Evolutionary conservation across 2,113 vertebrate species (phyloP), one percentile per base, ranked within the genome.

Genomic region (Rhynchopsitta pachyrhyncha): DNA sequence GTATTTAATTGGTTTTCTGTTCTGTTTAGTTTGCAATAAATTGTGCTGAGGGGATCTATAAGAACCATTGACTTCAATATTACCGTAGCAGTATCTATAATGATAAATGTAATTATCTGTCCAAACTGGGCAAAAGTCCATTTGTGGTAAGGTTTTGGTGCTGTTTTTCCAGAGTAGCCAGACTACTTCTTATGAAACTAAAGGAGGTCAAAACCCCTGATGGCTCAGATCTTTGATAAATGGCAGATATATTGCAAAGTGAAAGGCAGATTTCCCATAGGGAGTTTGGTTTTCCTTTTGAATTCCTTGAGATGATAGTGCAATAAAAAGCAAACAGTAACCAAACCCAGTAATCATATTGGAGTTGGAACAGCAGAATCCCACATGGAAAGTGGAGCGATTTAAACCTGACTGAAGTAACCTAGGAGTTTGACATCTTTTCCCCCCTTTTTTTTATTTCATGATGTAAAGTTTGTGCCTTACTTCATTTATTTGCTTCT

Each of bases 201-300:
- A 89, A 87, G 55, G 66, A 89, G 88, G 91, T 94, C 62, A 95
- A 84, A 93, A 93, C 80, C 92, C 46, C 46, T 74, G 74, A 82
- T 5, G 8, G 81, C 81, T 88, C 66, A 84, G 91, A 89, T 53
- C 74, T 93, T 84, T 96, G 95, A 93, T 94, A 93, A 96, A 96
- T 93, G 88, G 84, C 91, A 95, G 66, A 87, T 91, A 62, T 39
- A 77, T n/a, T 33, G 37, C 62, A 84, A 95, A 94, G 86, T 85
- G 95, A 93, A 96, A 92, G 87, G 86, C 82, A 87, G 67, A 90
- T 93, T 95, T 94, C 93, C 91, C 94, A 74, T 11, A 50, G 86
- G 83, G 75, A 92, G 37, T 37, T 39, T 6, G 3, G 41, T 74
- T 42, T 60, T 75, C 89, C 67, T 80, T 49, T n/a, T 6, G 49